These are phyloP conservation scores for Caenorhabditis sulstoni DNA, from an alignment of 2,888 invertebrate genomes.

Conservation along the genomic window DNA sequence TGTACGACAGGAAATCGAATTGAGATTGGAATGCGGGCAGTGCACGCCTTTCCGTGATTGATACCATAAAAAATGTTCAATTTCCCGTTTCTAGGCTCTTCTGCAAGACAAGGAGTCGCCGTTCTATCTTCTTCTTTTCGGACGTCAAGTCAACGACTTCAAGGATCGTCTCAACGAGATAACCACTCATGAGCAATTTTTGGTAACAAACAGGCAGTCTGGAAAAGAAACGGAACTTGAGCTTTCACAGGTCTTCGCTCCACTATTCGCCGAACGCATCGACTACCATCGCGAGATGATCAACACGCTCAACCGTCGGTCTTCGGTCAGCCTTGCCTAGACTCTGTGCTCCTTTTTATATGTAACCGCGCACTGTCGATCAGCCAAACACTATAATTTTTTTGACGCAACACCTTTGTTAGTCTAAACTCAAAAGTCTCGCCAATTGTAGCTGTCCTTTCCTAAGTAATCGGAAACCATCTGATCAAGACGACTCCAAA, in stretches of 20 bases:
- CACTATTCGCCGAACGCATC: constrained; percentile 47
- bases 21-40: constrained; percentile 7
- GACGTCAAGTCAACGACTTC: constrained; percentile 40
- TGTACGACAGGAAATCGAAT: constrained; percentile 6
- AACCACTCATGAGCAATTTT: constrained; percentile 34
- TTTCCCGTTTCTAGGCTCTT: constrained; percentile 38
- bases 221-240: background rate
- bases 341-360: background rate
- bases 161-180: constrained; percentile 44
- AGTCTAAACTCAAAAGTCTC: no score
- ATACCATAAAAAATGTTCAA: constrained; percentile 36
- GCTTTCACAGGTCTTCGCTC: constrained; percentile 21
- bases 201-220: constrained; percentile 1
- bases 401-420: no score
- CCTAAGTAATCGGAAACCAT: no score
- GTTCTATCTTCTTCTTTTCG: constrained; percentile 25
- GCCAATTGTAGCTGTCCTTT: no score
- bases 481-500: no score
- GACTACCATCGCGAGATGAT: constrained; percentile 47
- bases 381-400: no score
- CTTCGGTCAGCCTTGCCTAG: constrained; percentile 22
- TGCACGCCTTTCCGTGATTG: background rate
- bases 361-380: no score
- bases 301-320: constrained; percentile 41
- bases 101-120: constrained; percentile 44